phyloP scores from a whole-genome alignment of 2,113 vertebrate genomes.

The Tiliqua scincoides region DNA sequence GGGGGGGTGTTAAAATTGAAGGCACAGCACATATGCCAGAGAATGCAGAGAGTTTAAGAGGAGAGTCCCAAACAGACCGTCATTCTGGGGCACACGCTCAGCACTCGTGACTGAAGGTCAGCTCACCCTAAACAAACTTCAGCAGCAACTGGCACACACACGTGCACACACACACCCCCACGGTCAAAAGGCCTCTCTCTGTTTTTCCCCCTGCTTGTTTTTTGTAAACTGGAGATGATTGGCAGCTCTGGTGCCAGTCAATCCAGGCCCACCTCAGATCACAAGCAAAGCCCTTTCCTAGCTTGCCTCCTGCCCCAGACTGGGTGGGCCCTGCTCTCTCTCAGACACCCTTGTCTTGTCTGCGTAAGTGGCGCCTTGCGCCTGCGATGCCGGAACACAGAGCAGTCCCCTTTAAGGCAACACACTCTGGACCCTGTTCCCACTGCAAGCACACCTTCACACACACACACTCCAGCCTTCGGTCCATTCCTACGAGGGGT shows the following conservation, averaged over 20 bases:
- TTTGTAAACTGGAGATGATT: neutral
- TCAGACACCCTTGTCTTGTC: too few species aligned
- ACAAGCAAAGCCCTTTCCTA: neutral
- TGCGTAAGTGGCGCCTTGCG: neutral
- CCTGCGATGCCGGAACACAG: neutral
- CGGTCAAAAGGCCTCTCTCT: neutral
- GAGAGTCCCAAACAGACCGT: neutral
- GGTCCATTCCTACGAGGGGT: too few species aligned
- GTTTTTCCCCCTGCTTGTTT: neutral
- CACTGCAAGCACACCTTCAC: too few species aligned
- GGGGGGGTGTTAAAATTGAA: neutral
- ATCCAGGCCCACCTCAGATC: neutral
- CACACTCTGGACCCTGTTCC: too few species aligned
- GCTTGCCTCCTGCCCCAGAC: neutral
- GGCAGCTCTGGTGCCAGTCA: neutral
- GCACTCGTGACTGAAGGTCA: neutral
- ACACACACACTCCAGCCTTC: too few species aligned
- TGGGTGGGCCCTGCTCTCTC: too few species aligned
- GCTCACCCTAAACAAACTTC: neutral
- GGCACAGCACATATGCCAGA: neutral
- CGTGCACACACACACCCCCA: rapidly evolving
- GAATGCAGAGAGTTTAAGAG: neutral
- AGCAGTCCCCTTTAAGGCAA: too few species aligned
- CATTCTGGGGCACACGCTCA: neutral
- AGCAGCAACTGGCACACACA: too few species aligned